Base-by-base conservation (phyloP, 2,888 invertebrate species). In the Drosophila melanosoma region DNA sequence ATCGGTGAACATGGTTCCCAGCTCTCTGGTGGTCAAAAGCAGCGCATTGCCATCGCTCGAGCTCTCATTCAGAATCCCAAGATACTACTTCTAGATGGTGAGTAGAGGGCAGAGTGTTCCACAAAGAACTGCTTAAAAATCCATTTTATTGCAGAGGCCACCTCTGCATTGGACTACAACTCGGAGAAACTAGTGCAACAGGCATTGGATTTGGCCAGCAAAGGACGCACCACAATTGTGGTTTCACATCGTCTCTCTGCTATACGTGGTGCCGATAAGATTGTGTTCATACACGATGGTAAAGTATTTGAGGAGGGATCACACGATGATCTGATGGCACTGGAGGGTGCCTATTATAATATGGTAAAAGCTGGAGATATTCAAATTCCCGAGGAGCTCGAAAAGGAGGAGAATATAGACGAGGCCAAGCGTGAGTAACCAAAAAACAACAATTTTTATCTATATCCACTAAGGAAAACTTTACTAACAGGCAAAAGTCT, bases 1-100 rank as follows among this genome's bases (percentile, higher is more conserved):
- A 96, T 97, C 23, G 97, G 97, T 0, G 97, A 97, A 85, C 94
- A 96, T 65, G 97, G 97, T 0, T 96, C 96, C 0, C 97, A 97
- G 80, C 92, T 97, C 0, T 96, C 96, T 0, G 97, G 97, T 2
- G 97, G 97, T 0, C 97, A 97, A 91, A 97, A 97, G 83, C 97
- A 97, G 90, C 94, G 97, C 51, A 96, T 97, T 71, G 97, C 97
- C 32, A 97, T 98, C 72, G 97, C 97, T 0, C 94, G 97, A 48
- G 97, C 97, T 0, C 93, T 98, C 33, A 96, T 97, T 26, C 94
- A 96, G 75, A 94, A 95, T 81, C 97, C 97, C 0, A 95, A 95
- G 83, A 96, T 98, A 74, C 93, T 96, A 20, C 93, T 96, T 0
- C 93, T 96, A 54, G 97, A 97, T 87, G 97, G 79, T 79, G 20